Evolutionary conservation across 2,797 vertebrate species (phyloP).

Genomic region (Allochrocebus solatus): DNA sequence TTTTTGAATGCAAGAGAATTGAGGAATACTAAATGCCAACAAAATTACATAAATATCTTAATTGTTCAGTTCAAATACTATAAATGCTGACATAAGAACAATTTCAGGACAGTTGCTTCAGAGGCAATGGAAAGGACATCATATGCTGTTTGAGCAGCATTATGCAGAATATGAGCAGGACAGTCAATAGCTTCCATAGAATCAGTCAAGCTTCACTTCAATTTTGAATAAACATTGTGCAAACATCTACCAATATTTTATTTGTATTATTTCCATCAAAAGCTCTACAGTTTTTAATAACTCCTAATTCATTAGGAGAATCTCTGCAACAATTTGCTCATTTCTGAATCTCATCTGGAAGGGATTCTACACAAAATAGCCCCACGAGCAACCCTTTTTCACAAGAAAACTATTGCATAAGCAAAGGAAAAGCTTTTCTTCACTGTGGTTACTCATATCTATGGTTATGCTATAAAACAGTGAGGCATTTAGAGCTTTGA

Average conservation of each 20-base stretch:
- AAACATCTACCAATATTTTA: constrained; percentile 19
- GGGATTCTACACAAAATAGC: constrained; percentile 21
- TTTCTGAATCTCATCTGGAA: constrained; percentile 17
- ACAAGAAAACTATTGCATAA: background rate
- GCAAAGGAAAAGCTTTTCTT: constrained; percentile 3
- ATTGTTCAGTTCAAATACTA: background rate
- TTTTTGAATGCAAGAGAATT: constrained; percentile 37
- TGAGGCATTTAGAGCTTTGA: constrained; percentile 18
- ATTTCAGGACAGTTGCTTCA: constrained; percentile 3
- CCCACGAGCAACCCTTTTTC: constrained; percentile 9
- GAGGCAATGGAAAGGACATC: background rate
- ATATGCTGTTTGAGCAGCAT: background rate
- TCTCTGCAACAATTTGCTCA: background rate
- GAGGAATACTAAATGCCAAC: background rate
- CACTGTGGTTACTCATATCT: constrained; percentile 8
- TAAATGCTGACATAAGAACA: background rate
- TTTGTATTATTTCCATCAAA: constrained; percentile 4
- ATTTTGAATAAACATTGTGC: constrained; percentile 13
- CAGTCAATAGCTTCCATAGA: background rate
- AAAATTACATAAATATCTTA: constrained; percentile 19
- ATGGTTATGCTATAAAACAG: background rate
- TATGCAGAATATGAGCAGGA: background rate
- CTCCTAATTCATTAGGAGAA: background rate
- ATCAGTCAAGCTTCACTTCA: background rate
- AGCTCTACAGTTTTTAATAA: background rate